Percentiles rank a stretch among this genome's conserved stretches.
These are phyloP conservation scores for Antheraea pernyi DNA, from an alignment of 1,140 invertebrate genomes.

Conservation along the genomic window DNA sequence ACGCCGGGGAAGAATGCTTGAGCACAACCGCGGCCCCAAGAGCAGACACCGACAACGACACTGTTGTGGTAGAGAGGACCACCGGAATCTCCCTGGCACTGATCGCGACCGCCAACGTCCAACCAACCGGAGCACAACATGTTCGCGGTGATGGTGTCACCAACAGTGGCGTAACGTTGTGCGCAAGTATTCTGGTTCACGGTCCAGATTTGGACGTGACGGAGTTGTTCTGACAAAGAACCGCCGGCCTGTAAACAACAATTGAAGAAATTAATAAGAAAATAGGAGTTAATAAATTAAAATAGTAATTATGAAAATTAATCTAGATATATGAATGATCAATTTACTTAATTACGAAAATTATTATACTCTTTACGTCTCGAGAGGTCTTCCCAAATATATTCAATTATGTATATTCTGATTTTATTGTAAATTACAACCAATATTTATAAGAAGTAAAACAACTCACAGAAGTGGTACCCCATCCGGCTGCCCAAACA, in stretches of 20 bases:
- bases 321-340: too few relatives aligned
- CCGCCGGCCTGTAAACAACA: slow-evolving; percentile 29
- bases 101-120: too few relatives aligned
- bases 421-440: not conserved
- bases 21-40: too few relatives aligned
- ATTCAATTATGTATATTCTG: too few relatives aligned
- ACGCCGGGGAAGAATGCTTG: too few relatives aligned
- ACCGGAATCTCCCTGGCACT: too few relatives aligned
- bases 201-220: not conserved
- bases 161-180: slow-evolving; percentile 16
- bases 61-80: too few relatives aligned
- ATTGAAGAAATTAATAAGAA: not conserved
- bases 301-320: too few relatives aligned
- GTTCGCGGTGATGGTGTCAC: too few relatives aligned
- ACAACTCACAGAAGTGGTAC: slow-evolving; percentile 11
- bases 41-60: not conserved
- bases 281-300: too few relatives aligned
- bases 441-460: not conserved
- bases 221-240: slow-evolving; percentile 26
- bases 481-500: slow-evolving; percentile 27
- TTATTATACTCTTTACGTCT: too few relatives aligned
- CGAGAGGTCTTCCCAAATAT: too few relatives aligned
- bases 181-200: slow-evolving; percentile 15
- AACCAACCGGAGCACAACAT: not conserved
- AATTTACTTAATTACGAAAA: not conserved